These are phyloP conservation scores for Caenorhabditis macrosperma DNA, from an alignment of 2,888 invertebrate species.

Conservation along the genomic window DNA sequence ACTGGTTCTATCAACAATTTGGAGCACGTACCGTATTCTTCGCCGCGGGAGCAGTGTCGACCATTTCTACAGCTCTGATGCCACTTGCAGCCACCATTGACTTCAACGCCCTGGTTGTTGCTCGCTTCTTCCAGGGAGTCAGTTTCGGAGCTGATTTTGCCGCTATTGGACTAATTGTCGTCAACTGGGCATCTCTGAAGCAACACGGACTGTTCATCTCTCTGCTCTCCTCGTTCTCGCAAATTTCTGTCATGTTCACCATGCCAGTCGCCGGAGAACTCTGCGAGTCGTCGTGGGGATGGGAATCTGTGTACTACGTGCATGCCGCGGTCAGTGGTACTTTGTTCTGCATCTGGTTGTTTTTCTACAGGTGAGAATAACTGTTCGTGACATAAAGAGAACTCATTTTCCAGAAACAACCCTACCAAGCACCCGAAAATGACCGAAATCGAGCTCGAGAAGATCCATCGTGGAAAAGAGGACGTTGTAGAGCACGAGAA, in stretches of 20 bases:
- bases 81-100: slow-evolving; percentile 63
- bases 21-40: slow-evolving; percentile 75
- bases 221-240: slow-evolving; percentile 75
- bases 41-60: slow-evolving; percentile 71
- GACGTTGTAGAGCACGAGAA: slow-evolving; percentile 64
- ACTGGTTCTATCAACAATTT: slow-evolving; percentile 72
- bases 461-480: slow-evolving; percentile 71
- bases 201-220: slow-evolving; percentile 77
- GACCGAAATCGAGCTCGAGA: slow-evolving; percentile 71
- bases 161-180: slow-evolving; percentile 75
- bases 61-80: slow-evolving; percentile 71
- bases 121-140: slow-evolving; percentile 75
- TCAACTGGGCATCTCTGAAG: slow-evolving; percentile 75
- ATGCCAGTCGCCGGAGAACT: slow-evolving; percentile 76
- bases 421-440: slow-evolving; percentile 68
- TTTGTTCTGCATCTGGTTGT: slow-evolving; percentile 65
- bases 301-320: slow-evolving; percentile 71
- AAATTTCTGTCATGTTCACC: slow-evolving; percentile 77
- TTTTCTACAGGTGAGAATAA: slow-evolving; percentile 68
- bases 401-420: slow-evolving; percentile 63
- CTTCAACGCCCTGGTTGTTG: slow-evolving; percentile 64
- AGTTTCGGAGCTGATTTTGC: slow-evolving; percentile 78
- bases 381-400: too few relatives aligned
- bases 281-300: slow-evolving; percentile 70
- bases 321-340: slow-evolving; percentile 65